Percentiles rank a stretch among this genome's conserved stretches.
Conservation (phyloP, 2,113 vertebrate genomes). For the Ondatra zibethicus region DNA sequence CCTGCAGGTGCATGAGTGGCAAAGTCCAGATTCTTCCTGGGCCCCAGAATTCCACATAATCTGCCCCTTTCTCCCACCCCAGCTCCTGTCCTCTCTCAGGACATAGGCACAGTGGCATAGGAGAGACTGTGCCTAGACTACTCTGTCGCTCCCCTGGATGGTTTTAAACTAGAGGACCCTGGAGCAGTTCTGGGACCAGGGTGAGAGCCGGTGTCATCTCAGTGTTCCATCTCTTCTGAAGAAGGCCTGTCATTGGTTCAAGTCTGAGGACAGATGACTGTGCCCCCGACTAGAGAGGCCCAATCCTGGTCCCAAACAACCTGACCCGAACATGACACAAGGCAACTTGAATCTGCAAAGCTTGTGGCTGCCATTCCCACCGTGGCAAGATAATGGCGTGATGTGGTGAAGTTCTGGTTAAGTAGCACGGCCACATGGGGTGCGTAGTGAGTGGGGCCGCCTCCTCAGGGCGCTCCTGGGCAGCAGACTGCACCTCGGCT, state of each 20-base stretch:
- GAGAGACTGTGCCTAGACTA: too few relatives aligned
- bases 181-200: not conserved
- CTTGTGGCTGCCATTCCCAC: too few relatives aligned
- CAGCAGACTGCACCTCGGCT: accelerated
- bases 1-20: not conserved
- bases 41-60: too few relatives aligned
- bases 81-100: not conserved
- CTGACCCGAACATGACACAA: not conserved
- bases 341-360: not conserved
- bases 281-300: not conserved
- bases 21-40: not conserved
- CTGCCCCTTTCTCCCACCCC: not conserved
- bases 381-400: accelerated
- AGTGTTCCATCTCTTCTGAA: not conserved
- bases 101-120: not conserved
- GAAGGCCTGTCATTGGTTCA: not conserved
- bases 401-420: accelerated
- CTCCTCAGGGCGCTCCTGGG: not conserved
- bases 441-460: accelerated
- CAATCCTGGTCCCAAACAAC: not conserved
- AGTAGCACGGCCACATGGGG: accelerated
- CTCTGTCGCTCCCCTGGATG: not conserved
- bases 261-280: not conserved
- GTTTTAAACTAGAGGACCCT: not conserved
- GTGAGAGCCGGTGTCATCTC: not conserved